Evolutionary conservation across 2,888 invertebrate species (phyloP).

Genomic region (Pristionchus mayeri): DNA sequence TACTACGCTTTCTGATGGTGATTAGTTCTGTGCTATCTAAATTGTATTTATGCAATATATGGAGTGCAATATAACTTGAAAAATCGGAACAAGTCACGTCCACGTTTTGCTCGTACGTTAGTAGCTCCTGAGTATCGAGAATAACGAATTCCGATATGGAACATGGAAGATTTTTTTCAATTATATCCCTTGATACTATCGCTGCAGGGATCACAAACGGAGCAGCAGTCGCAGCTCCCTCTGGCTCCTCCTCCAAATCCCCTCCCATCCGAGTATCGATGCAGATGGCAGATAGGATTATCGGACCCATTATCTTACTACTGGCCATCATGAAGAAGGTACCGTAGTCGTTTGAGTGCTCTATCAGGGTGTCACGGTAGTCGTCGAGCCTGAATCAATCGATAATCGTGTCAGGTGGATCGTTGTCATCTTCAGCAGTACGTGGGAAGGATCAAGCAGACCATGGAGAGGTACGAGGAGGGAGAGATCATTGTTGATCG

Average conservation of each 20-base stretch:
- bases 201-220: background rate
- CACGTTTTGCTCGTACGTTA: too few species aligned
- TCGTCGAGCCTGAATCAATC: background rate
- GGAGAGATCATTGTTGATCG: too few species aligned
- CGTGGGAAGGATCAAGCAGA: slow-evolving; percentile 50
- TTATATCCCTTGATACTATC: too few species aligned
- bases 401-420: slow-evolving; percentile 55
- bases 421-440: slow-evolving; percentile 52
- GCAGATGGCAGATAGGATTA: slow-evolving; percentile 1
- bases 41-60: too few species aligned
- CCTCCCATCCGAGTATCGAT: background rate
- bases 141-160: background rate
- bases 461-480: slow-evolving; percentile 47
- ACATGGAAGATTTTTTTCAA: too few species aligned
- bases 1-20: too few species aligned
- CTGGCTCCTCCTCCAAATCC: background rate
- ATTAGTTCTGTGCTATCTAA: too few species aligned
- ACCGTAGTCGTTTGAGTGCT: background rate
- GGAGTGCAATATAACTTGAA: too few species aligned
- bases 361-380: background rate
- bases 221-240: background rate
- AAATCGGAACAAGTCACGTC: too few species aligned
- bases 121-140: background rate
- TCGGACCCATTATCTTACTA: slow-evolving; percentile 52
- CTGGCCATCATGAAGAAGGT: slow-evolving; percentile 63